Base-by-base conservation (phyloP, 2,113 vertebrate genomes). In the Tupaia tana region DNA sequence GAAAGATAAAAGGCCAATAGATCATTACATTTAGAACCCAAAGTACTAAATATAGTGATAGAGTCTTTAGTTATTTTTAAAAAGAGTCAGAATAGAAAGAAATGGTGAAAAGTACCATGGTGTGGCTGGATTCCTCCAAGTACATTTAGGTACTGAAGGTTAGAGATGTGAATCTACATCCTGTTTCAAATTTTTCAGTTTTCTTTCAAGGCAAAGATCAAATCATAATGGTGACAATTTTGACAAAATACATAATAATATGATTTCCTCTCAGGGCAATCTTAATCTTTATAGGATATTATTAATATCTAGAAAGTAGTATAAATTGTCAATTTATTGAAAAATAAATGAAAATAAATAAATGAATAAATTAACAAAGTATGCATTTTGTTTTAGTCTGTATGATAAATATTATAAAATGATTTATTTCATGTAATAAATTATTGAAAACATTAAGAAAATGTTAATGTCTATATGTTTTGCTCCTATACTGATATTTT, bases 381-480 rank as follows among this genome's bases (percentile, higher is more conserved):
- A 29, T 64, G 11, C 22, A 59, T 84, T 86, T 96, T 86, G 4
- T 79, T 94, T 94, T 34, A 77, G 69, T 77, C 88, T 74, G 9
- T 71, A 80, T 84, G 25, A 58, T 66, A 86, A 94, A 86, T 89
- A 34, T 27, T 31, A 14, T 92, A 70, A 75, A 43, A 86, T 70
- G 9, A 78, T 81, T 86, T 77, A 18, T 81, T 89, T 94, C 27
- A 61, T 25, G 43, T 91, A 77, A 86, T 6, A 86, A 64, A 6
- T 64, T 91, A 92, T 34, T 80, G 70, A 86, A 85, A 91, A 80
- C 34, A 89, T 70, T 25, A 85, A 90, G 29, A 56, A 92, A 91
- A 86, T 84, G 13, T 71, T 89, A 83, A 87, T 22, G 27, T 90
- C 70, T 63, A 4, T 79, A 73, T 64, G 4, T 92, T 82, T 67